Evolutionary conservation across 2,113 vertebrate genomes (phyloP).

Genomic region (Forbesichthys papilliferus): DNA sequence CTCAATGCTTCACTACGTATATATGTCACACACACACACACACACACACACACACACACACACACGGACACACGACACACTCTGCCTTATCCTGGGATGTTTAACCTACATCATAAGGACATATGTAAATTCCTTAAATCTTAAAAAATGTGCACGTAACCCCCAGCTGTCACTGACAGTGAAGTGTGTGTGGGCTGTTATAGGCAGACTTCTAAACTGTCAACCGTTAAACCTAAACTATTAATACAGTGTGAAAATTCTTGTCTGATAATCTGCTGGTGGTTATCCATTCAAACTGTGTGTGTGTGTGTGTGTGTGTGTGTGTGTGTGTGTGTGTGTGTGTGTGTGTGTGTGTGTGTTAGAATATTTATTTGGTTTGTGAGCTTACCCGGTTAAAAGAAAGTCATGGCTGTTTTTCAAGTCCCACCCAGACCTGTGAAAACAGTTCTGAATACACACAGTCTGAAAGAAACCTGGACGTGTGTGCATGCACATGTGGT

Average conservation of each 20-base stretch:
- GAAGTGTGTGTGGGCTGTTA: conserved; percentile 8
- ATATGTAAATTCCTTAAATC: not conserved
- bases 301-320: not conserved
- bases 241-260: conserved; percentile 23
- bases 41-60: conserved; percentile 10
- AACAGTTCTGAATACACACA: conserved; percentile 63
- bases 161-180: not conserved
- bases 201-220: conserved; percentile 15
- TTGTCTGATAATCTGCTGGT: conserved; percentile 22
- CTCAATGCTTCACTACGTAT: conserved; percentile 29
- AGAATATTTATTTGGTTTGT: conserved; percentile 56
- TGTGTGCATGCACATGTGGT: not conserved
- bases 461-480: conserved; percentile 42
- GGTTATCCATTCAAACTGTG: conserved; percentile 3
- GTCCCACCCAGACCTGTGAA: conserved; percentile 51
- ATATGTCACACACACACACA: conserved; percentile 10
- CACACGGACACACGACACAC: not conserved
- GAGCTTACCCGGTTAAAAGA: conserved; percentile 44
- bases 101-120: conserved; percentile 15
- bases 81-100: not conserved
- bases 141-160: conserved; percentile 32
- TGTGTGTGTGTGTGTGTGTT: not conserved
- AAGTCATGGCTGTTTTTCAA: conserved; percentile 54
- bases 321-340: conserved; percentile 2
- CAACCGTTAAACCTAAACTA: conserved; percentile 27